phyloP scores from a whole-genome alignment of 2,888 invertebrate species.

The Dromius quadrimaculatus region DNA sequence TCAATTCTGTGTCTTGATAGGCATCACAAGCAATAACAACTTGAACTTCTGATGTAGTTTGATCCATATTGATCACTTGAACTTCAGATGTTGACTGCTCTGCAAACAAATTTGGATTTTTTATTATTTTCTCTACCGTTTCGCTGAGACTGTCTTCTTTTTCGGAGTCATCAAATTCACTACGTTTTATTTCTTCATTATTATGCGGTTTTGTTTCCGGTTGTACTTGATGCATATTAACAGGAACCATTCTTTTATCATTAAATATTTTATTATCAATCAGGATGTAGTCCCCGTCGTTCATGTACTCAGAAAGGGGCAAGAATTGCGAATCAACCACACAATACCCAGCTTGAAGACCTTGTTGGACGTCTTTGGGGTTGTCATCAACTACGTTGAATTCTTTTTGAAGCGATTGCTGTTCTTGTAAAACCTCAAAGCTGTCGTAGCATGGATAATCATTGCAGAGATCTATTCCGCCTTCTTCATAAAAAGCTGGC shows the following conservation, averaged over 20 bases:
- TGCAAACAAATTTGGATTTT: conserved; percentile 25
- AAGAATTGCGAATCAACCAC: conserved; percentile 36
- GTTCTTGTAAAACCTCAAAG: conserved; percentile 45
- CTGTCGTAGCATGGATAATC: conserved; percentile 42
- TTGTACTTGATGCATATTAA: conserved; percentile 46
- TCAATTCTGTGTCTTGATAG: conserved; percentile 22
- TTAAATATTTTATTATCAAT: conserved; percentile 41
- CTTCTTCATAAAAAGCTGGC: conserved; percentile 44
- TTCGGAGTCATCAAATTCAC: conserved; percentile 45
- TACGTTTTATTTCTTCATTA: conserved; percentile 14
- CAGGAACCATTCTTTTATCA: conserved; percentile 40
- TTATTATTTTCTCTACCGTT: conserved; percentile 44
- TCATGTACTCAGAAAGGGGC: conserved; percentile 34
- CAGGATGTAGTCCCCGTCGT: conserved; percentile 35
- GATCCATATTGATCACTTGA: conserved; percentile 27
- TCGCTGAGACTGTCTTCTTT: conserved; percentile 29
- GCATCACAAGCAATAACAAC: conserved; percentile 15
- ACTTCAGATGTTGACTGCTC: conserved; percentile 23
- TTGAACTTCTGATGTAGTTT: conserved; percentile 37
- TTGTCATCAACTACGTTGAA: conserved; percentile 33
- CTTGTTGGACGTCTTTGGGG: conserved; percentile 30
- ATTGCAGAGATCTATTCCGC: conserved; percentile 45
- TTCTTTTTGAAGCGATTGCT: conserved; percentile 25
- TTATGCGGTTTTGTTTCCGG: conserved; percentile 45
- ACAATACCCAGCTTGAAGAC: conserved; percentile 41